Evolutionary conservation across 2,888 invertebrate genomes (phyloP).

Genomic region (Leucophenga maculata): DNA sequence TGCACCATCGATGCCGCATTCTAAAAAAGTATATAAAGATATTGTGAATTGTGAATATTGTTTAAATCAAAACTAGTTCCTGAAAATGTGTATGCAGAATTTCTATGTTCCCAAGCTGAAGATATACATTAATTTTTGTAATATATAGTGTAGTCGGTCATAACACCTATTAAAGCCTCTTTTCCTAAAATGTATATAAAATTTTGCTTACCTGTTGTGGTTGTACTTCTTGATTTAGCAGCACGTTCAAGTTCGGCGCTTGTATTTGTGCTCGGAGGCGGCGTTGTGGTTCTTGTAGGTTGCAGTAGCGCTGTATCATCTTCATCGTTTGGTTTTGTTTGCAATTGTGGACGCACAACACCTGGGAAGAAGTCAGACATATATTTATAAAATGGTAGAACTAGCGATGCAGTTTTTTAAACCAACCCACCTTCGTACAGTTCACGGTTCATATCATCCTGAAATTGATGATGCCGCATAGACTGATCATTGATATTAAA

Average conservation of each 20-base stretch:
- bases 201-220: constrained; percentile 64
- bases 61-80: not conserved
- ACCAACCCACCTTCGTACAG: constrained; percentile 83
- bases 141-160: no score
- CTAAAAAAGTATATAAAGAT: constrained; percentile 29
- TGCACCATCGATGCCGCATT: constrained; percentile 65
- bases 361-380: constrained; percentile 72
- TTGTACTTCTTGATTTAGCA: constrained; percentile 44
- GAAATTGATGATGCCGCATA: constrained; percentile 90
- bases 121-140: no score
- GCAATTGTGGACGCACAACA: constrained; percentile 82
- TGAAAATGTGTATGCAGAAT: no score
- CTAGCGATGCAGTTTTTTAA: not conserved
- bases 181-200: not conserved
- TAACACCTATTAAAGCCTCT: no score
- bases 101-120: no score
- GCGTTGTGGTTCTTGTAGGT: constrained; percentile 49
- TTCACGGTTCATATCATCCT: constrained; percentile 76
- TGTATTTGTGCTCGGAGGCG: constrained; percentile 67
- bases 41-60: no score
- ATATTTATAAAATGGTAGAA: not conserved
- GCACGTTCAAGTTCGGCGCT: constrained; percentile 56
- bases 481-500: constrained; percentile 84
- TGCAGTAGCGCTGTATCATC: constrained; percentile 66
- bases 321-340: constrained; percentile 64